Evolutionary conservation across 2,888 invertebrate species (phyloP), one percentile per base, ranked within the genome.

Genomic region (Isotomurus palustris): DNA sequence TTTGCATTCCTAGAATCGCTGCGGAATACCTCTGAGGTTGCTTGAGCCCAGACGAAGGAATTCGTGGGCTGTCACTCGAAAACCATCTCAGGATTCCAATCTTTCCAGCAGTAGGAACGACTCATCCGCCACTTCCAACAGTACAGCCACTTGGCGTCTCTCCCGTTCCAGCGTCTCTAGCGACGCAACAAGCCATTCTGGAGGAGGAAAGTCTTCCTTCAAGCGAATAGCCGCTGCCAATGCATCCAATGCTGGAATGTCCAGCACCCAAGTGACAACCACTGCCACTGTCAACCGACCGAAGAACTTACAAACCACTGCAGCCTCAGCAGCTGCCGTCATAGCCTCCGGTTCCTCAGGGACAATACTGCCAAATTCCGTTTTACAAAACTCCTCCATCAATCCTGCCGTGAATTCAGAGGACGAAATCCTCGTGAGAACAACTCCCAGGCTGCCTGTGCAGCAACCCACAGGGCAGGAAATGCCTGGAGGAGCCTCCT

Each of bases 71-170:
- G 87, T 91, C 25, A 89, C 91, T n/a, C 80, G 91, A 52, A 92
- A 92, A 77, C 89, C 91, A 0, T 91, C 90, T 12, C 91, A 92
- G 75, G 92, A 93, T 74, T 92, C 92, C 4, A 92, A 90, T 76
- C 78, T 92, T 67, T 91, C 90, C 45, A 90, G 88, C 71, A 91
- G 91, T 22, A 80, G 92, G 51, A 92, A 92, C 76, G 92, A 93
- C 76, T 92, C 91, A 2, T 91, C 91, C 5, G 86, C 84, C 24
- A 91, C 91, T 19, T 91, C 91, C 1, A 91, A 90, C 25, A 89
- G 88, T 72, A 92, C 92, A 19, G 88, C 89, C 71, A 90, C 91
- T 54, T 92, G 91, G 85, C 81, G 91, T 61, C 83, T 91, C 72
- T 91, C 91, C 10, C 81, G 91, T 51, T 91, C 91, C 44, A 90